phyloP scores from a whole-genome alignment of 2,888 invertebrate species.

The Tenthredo notha region DNA sequence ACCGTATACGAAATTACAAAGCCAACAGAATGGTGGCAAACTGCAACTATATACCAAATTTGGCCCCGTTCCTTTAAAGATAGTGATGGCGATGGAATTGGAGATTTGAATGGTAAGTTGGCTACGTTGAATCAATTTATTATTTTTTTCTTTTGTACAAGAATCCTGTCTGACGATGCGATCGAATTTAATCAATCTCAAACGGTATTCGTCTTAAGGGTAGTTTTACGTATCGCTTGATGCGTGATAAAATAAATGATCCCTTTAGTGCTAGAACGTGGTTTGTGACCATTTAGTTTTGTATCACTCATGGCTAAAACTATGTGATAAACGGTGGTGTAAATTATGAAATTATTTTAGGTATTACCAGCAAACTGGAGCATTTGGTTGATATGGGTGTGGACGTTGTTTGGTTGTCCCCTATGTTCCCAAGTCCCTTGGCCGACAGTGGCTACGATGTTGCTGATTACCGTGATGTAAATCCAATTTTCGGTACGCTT shows the following conservation, averaged over 20 bases:
- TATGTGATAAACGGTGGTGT: no score
- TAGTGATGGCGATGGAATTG: slow-evolving; percentile 79
- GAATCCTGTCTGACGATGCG: no score
- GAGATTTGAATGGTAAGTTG: slow-evolving; percentile 79
- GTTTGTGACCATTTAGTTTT: no score
- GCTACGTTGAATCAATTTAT: no score
- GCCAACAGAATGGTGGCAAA: slow-evolving; percentile 80
- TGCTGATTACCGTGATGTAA: slow-evolving; percentile 78
- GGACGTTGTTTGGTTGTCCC: slow-evolving; percentile 80
- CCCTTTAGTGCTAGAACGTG: no score
- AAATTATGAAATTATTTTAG: slow-evolving; percentile 54
- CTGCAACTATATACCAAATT: slow-evolving; percentile 80
- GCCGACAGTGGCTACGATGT: slow-evolving; percentile 81
- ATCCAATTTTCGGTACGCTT: slow-evolving; percentile 79
- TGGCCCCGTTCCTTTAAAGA: slow-evolving; percentile 80
- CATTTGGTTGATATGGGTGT: slow-evolving; percentile 78
- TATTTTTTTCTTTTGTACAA: no score
- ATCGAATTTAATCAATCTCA: no score
- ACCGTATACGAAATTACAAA: neutral
- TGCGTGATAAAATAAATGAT: no score
- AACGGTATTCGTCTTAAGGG: no score
- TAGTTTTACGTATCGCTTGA: no score
- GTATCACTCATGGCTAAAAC: no score
- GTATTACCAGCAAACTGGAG: slow-evolving; percentile 67
- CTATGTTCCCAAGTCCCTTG: slow-evolving; percentile 80